These are phyloP conservation scores for Melanotaenia parkinsoni DNA, from an alignment of 2,797 vertebrate species.

Conservation along the genomic window DNA sequence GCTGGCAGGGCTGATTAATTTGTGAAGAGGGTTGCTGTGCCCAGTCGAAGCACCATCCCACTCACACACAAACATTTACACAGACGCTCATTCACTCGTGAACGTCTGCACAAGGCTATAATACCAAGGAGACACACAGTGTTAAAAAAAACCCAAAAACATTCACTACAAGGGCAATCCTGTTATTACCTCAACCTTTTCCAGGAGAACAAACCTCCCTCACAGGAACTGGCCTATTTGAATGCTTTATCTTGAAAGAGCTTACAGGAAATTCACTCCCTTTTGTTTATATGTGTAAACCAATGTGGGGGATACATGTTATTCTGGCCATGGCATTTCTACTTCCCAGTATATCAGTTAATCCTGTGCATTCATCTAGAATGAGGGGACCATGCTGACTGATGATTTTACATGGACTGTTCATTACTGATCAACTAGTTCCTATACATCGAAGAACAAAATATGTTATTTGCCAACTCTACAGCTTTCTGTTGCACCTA, in stretches of 20 bases:
- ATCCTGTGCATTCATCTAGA: not conserved
- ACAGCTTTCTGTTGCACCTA: not conserved
- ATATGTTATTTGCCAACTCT: conserved; percentile 2
- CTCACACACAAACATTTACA: conserved; percentile 39
- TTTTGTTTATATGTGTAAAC: not conserved
- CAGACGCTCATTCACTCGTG: conserved; percentile 27
- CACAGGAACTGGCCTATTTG: conserved; percentile 18
- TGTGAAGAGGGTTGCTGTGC: conserved; percentile 40
- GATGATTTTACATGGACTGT: not conserved
- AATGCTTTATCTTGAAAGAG: conserved; percentile 48
- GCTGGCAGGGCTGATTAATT: conserved; percentile 77
- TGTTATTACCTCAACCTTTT: conserved; percentile 43
- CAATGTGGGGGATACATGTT: not conserved
- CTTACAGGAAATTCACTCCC: conserved; percentile 13
- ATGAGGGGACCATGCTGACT: not conserved
- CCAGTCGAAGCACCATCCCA: conserved; percentile 22
- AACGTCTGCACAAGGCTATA: conserved; percentile 21
- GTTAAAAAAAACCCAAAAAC: conserved; percentile 10
- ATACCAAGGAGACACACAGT: conserved; percentile 32
- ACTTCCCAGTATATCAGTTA: not conserved
- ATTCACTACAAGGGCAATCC: conserved; percentile 35
- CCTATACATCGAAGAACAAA: conserved; percentile 9
- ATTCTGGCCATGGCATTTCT: not conserved
- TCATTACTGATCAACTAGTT: conserved; percentile 4
- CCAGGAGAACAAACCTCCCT: conserved; percentile 16